Evolutionary conservation across 2,113 vertebrate species (phyloP), one percentile per base, ranked within the genome.

Genomic region (Kryptolebias marmoratus): DNA sequence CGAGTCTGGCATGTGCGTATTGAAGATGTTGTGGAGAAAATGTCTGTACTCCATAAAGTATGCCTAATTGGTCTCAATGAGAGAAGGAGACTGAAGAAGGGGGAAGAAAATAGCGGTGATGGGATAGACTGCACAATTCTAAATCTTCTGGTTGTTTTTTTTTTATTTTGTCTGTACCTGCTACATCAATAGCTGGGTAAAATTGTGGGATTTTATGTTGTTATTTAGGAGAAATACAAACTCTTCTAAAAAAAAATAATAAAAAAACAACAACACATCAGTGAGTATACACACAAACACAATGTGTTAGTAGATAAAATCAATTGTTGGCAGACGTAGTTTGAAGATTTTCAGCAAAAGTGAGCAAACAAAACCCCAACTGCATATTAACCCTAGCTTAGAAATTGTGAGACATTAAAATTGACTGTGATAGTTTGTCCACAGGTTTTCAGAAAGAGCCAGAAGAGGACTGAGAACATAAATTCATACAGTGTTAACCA

Each of bases 51-150:
- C 74, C 52, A 71, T 85, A 79, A 85, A 85, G 66, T 80, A 76
- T 76, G 28, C 70, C 65, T 86, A 86, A 84, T 86, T 89, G 75
- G 85, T 89, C 82, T 85, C 82, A 73, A 61, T 61, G 84, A 81
- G 76, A 78, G 71, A 10, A 61, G 64, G 50, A 68, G 14, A 49
- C 55, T 63, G 47, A 63, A 15, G 54, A 10, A 47, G 15, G 50
- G 13, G 18, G 16, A 22, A 18, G 39, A 49, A 64, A 52, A 71
- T 53, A 57, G 31, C 68, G 10, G 39, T 42, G 58, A 56, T 27
- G 10, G 45, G 57, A 55, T 60, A 39, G 48, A 57, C 15, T 39
- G 64, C 31, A 68, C 70, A 32, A 32, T 42, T 68, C 44, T 50
- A 62, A 63, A 59, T 52, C 39, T 68, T 49, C 52, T 54, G 52